phyloP scores from a whole-genome alignment of 2,888 invertebrate species.

The Melanchra persicariae region DNA sequence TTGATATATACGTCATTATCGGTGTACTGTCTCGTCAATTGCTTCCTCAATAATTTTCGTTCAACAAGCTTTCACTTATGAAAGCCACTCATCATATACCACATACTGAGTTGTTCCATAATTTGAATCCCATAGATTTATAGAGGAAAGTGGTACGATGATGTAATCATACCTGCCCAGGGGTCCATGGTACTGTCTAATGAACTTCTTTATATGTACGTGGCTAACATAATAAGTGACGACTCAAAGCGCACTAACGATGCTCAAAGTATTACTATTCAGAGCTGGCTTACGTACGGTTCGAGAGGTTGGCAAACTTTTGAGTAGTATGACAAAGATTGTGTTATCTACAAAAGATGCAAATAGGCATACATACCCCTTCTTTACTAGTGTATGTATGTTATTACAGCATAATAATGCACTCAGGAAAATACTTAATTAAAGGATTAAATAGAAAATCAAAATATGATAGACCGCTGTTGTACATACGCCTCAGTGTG shows the following conservation, averaged over 20 bases:
- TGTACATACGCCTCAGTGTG: too few relatives aligned
- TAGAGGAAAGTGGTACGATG: not conserved
- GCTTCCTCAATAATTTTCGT: not conserved
- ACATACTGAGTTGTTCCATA: constrained; percentile 35
- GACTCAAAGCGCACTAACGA: constrained; percentile 82
- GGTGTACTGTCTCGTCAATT: not conserved
- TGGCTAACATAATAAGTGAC: constrained; percentile 76
- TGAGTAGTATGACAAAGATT: not conserved
- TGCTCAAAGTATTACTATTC: constrained; percentile 72
- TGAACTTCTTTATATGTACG: constrained; percentile 79
- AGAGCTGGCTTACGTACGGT: constrained; percentile 25
- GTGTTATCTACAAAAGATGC: too few relatives aligned
- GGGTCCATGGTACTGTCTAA: constrained; percentile 69
- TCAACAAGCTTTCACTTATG: not conserved
- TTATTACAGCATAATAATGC: too few relatives aligned
- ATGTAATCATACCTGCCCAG: constrained; percentile 39
- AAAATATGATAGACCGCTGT: too few relatives aligned
- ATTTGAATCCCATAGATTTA: constrained; percentile 25
- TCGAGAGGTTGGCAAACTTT: not conserved
- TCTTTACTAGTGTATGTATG: too few relatives aligned
- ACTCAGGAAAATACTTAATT: too few relatives aligned
- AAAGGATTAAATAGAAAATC: too few relatives aligned
- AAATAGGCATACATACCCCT: too few relatives aligned
- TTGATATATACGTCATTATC: not conserved
- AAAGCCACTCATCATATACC: constrained; percentile 12